Conservation (phyloP, 1,140 invertebrate species). For the Drosophila novamexicana region DNA sequence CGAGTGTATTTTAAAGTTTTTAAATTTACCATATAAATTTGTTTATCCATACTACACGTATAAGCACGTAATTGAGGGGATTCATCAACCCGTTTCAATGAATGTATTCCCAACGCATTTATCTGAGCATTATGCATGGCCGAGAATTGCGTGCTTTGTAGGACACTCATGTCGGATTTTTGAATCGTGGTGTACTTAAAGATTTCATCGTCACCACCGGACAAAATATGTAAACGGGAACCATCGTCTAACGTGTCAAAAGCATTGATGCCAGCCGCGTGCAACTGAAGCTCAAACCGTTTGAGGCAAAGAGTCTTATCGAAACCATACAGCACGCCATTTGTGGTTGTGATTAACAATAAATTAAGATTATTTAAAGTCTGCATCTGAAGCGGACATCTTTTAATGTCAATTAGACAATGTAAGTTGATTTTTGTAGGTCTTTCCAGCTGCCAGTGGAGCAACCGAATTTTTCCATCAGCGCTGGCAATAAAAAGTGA, state of each 20-base stretch:
- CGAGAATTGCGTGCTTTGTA: neutral
- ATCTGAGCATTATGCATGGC: slow-evolving; percentile 60
- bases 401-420: slow-evolving; percentile 38
- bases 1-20: slow-evolving; percentile 10
- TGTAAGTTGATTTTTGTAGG: slow-evolving; percentile 19
- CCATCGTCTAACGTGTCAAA: slow-evolving; percentile 47
- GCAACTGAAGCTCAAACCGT: slow-evolving; percentile 52
- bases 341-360: slow-evolving; percentile 63
- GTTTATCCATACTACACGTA: slow-evolving; percentile 61
- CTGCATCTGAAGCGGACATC: slow-evolving; percentile 63
- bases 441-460: slow-evolving; percentile 36
- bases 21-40: slow-evolving; percentile 54
- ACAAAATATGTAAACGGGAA: slow-evolving; percentile 53
- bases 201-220: slow-evolving; percentile 78
- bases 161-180: slow-evolving; percentile 10
- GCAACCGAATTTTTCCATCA: slow-evolving; percentile 66
- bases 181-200: slow-evolving; percentile 54
- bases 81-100: neutral
- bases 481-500: slow-evolving; percentile 55
- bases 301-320: slow-evolving; percentile 30
- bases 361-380: slow-evolving; percentile 11
- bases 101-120: slow-evolving; percentile 47
- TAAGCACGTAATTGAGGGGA: slow-evolving; percentile 32
- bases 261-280: slow-evolving; percentile 69
- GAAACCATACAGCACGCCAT: slow-evolving; percentile 64